Evolutionary conservation across 1,140 invertebrate genomes (phyloP).

Genomic region (Epicauta chinensis): DNA sequence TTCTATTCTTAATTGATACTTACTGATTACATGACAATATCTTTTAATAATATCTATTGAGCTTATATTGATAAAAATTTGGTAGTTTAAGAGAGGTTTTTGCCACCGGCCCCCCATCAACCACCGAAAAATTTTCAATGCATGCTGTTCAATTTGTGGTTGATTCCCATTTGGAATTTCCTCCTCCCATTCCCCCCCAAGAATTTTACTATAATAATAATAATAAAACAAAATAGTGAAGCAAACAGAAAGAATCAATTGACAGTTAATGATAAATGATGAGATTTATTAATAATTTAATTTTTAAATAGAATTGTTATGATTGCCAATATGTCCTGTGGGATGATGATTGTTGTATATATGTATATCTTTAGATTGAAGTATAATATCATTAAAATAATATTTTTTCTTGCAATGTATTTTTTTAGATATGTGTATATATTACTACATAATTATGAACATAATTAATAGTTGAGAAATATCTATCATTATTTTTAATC

Average conservation of each 20-base stretch:
- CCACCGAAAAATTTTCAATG: conserved; percentile 10
- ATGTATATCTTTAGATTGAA: conserved; percentile 41
- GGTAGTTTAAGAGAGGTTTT: not conserved
- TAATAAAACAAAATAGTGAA: too few relatives aligned
- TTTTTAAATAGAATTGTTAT: conserved; percentile 19
- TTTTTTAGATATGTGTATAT: conserved; percentile 43
- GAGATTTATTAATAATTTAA: too few relatives aligned
- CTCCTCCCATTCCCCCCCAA: too few relatives aligned
- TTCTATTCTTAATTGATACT: conserved; percentile 19
- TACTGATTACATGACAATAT: conserved; percentile 37
- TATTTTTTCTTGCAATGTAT: conserved; percentile 43
- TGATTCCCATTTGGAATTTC: too few relatives aligned
- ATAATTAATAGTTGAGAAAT: conserved; percentile 15
- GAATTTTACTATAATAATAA: too few relatives aligned
- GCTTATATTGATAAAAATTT: conserved; percentile 18
- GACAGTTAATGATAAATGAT: too few relatives aligned
- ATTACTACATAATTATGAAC: conserved; percentile 23
- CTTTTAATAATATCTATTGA: conserved; percentile 29
- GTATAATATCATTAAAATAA: conserved; percentile 37
- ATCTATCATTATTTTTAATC: too few relatives aligned
- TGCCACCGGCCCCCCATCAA: not conserved
- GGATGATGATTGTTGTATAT: conserved; percentile 34
- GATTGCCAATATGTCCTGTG: conserved; percentile 34
- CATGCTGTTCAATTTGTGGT: conserved; percentile 16
- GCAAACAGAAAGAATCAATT: too few relatives aligned